Conservation (phyloP, 2,113 vertebrate genomes). For the Carlito syrichta region DNA sequence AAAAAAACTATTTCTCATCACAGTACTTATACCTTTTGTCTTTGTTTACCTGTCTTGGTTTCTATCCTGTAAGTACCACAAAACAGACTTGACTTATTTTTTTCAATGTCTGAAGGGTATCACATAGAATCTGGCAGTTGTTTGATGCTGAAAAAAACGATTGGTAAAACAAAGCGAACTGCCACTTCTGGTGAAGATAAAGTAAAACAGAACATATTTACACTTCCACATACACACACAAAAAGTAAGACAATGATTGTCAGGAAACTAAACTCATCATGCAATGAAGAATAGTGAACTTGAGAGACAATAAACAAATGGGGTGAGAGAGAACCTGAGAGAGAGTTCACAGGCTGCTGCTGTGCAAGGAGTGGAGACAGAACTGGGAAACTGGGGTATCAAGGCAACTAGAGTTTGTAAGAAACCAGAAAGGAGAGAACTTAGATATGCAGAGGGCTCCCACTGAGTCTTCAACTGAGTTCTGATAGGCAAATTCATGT, state of each 20-base stretch:
- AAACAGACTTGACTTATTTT: neutral
- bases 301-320: neutral
- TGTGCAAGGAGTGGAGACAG: neutral
- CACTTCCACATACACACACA: neutral
- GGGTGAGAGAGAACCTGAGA: no score
- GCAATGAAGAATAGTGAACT: neutral
- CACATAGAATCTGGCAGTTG: neutral
- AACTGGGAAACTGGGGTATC: neutral
- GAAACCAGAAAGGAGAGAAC: neutral
- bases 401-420: neutral
- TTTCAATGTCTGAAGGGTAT: neutral
- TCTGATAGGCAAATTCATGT: neutral
- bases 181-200: neutral
- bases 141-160: neutral
- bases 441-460: neutral
- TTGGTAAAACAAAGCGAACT: neutral
- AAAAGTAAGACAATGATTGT: neutral
- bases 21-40: neutral
- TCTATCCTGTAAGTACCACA: neutral
- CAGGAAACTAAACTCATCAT: neutral
- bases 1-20: neutral
- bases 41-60: neutral
- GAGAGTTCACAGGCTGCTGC: neutral
- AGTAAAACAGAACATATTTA: neutral
- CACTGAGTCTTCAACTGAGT: neutral